Percentiles rank a stretch among this genome's conserved stretches.
These are phyloP conservation scores for Aeoliscus strigatus DNA, from an alignment of 2,797 vertebrate genomes.

Conservation along the genomic window DNA sequence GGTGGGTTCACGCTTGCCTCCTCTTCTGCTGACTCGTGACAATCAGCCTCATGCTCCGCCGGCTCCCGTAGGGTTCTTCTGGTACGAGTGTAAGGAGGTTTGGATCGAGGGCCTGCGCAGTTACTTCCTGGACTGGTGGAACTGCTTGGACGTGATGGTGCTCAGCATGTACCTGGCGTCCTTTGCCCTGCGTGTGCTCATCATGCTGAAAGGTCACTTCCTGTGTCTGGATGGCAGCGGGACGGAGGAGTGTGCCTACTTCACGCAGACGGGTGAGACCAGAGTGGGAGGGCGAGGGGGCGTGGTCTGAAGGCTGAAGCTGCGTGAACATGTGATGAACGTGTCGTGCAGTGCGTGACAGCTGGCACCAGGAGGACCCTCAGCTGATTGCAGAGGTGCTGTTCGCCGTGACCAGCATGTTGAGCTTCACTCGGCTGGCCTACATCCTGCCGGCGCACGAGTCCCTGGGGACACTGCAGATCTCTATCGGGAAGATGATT, in stretches of 20 bases:
- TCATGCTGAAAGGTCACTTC: slow-evolving; percentile 78
- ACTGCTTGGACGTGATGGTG: slow-evolving; percentile 87
- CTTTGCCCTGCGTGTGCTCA: slow-evolving; percentile 79
- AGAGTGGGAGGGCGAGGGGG: rapidly evolving
- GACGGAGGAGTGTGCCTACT: slow-evolving; percentile 74
- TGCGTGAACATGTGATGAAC: slow-evolving; percentile 3
- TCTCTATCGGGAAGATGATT: slow-evolving; percentile 92
- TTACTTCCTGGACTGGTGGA: slow-evolving; percentile 91
- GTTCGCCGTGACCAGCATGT: slow-evolving; percentile 90
- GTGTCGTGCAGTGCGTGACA: slow-evolving; percentile 58
- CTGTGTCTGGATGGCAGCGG: slow-evolving; percentile 59
- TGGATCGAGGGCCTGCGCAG: slow-evolving; percentile 87
- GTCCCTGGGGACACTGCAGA: slow-evolving; percentile 88
- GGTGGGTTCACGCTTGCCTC: slow-evolving; percentile 65
- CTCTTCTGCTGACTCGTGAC: neutral
- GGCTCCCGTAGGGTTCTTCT: slow-evolving; percentile 81
- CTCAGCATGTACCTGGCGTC: slow-evolving; percentile 89
- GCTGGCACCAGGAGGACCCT: slow-evolving; percentile 83
- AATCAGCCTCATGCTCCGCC: neutral
- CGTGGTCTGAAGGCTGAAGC: no score
- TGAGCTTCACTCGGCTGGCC: slow-evolving; percentile 88
- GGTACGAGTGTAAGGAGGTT: slow-evolving; percentile 92
- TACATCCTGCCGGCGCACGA: slow-evolving; percentile 91
- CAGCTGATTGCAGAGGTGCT: slow-evolving; percentile 87
- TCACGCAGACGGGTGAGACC: slow-evolving; percentile 78